Conservation (phyloP, 2,797 vertebrate genomes). For the Antrozous pallidus region DNA sequence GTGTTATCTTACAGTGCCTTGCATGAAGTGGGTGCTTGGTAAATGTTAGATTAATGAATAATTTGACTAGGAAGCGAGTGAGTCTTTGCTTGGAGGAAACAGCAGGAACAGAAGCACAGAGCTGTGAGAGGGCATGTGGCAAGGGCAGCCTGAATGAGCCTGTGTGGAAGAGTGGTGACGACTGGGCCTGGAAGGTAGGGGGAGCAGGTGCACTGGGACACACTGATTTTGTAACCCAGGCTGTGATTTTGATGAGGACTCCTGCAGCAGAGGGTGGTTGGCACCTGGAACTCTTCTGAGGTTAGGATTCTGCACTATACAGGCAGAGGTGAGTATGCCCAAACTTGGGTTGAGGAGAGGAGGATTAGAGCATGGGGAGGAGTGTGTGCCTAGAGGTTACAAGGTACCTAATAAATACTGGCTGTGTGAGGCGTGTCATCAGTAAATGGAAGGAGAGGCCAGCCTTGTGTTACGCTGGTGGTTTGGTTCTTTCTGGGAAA, state of each 20-base stretch:
- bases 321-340: background rate
- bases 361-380: background rate
- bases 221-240: background rate
- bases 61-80: background rate
- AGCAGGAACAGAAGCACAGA: background rate
- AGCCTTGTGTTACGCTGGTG: background rate
- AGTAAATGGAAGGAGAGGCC: background rate
- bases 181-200: no score
- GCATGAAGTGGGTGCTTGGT: background rate
- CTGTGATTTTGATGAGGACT: background rate
- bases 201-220: background rate
- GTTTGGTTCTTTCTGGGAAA: background rate
- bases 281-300: background rate
- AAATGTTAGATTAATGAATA: background rate
- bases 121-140: background rate
- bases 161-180: background rate
- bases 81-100: background rate
- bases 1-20: background rate
- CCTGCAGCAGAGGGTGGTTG: background rate
- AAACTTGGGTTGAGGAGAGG: background rate
- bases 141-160: background rate
- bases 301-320: background rate
- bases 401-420: background rate
- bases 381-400: background rate
- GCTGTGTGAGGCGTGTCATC: background rate